A percentile compares a stretch with the other conserved stretches of the same genome.
Conservation (phyloP, 2,888 invertebrate genomes). For the Camptogramma bilineatum region DNA sequence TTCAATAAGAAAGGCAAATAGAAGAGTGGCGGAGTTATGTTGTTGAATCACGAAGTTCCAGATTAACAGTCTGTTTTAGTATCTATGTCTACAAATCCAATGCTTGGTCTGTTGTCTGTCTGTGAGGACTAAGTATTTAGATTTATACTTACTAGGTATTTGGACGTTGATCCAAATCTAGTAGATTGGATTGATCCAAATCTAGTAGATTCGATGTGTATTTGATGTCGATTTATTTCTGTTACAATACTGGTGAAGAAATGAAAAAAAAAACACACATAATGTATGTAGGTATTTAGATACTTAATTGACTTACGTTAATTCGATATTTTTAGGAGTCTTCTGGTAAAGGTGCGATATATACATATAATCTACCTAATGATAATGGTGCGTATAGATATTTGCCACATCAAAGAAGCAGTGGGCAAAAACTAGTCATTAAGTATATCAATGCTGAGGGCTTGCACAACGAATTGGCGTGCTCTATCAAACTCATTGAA, state of each 20-base stretch:
- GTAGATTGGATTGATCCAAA: too few relatives aligned
- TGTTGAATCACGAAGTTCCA: constrained; percentile 59
- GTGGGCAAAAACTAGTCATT: constrained; percentile 1
- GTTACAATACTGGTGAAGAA: too few relatives aligned
- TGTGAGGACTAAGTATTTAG: neutral
- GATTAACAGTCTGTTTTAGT: constrained; percentile 30
- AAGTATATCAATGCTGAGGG: constrained; percentile 34
- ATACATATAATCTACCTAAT: neutral
- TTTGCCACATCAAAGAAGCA: neutral
- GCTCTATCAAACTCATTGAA: constrained; percentile 44
- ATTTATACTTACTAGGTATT: too few relatives aligned
- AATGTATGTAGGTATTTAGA: too few relatives aligned
- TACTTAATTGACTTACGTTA: too few relatives aligned
- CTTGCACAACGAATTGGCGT: constrained; percentile 54
- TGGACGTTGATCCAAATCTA: too few relatives aligned
- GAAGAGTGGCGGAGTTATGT: constrained; percentile 59
- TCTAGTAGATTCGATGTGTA: too few relatives aligned
- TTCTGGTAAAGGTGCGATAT: neutral
- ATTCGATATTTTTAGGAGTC: neutral
- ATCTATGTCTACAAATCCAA: neutral
- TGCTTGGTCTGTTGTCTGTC: neutral
- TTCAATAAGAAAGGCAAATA: constrained; percentile 74
- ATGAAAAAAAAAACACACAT: too few relatives aligned
- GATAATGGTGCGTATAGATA: neutral
- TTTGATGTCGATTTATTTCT: too few relatives aligned